Conservation (phyloP, 2,888 invertebrate species). For the Labia minor region DNA sequence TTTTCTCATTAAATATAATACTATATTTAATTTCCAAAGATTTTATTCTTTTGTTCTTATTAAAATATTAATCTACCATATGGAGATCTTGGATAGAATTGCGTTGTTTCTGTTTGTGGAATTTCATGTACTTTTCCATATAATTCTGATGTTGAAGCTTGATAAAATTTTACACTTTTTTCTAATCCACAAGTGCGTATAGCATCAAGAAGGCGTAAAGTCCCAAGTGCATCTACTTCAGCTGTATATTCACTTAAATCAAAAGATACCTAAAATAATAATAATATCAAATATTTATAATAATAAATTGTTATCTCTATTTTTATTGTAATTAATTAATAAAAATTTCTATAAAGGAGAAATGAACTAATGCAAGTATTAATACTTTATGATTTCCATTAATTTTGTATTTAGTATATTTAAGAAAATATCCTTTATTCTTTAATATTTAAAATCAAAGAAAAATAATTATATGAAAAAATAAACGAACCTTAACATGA, state of each 20-base stretch:
- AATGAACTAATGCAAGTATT: not conserved
- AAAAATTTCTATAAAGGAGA: not conserved
- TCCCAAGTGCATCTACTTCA: conserved; percentile 94
- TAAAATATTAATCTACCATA: conserved; percentile 57
- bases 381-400: too few relatives aligned
- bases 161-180: conserved; percentile 75
- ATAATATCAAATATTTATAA: not conserved
- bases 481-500: conserved; percentile 93
- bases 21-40: too few relatives aligned
- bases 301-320: not conserved
- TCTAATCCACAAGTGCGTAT: conserved; percentile 79
- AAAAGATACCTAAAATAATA: conserved; percentile 61
- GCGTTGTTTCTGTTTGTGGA: conserved; percentile 88
- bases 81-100: conserved; percentile 91
- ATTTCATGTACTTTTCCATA: conserved; percentile 88
- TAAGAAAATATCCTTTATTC: too few relatives aligned
- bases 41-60: too few relatives aligned
- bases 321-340: not conserved
- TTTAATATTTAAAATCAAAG: too few relatives aligned
- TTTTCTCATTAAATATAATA: too few relatives aligned
- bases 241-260: conserved; percentile 98
- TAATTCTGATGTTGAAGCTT: conserved; percentile 90
- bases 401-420: too few relatives aligned
- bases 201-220: conserved; percentile 80
- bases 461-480: too few relatives aligned